A percentile compares a stretch with the other conserved stretches of the same genome.
phyloP scores from a whole-genome alignment of 2,888 invertebrate genomes.

The Plebejus argus region DNA sequence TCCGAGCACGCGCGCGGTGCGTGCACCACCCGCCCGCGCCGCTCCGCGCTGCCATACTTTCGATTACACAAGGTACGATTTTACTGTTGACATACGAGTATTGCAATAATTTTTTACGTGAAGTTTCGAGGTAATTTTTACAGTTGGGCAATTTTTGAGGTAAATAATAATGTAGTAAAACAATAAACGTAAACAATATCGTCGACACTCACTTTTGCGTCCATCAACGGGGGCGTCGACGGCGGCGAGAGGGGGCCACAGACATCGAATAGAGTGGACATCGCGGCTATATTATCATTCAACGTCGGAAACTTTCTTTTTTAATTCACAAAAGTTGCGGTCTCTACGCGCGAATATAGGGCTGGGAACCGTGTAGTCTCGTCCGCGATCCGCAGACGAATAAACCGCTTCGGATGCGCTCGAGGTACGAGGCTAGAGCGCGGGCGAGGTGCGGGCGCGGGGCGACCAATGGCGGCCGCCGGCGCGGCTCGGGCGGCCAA shows the following conservation, averaged over 20 bases:
- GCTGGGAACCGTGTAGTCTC: constrained; percentile 70
- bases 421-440: constrained; percentile 71
- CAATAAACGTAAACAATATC: constrained; percentile 37
- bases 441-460: constrained; percentile 75
- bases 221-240: constrained; percentile 85
- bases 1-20: constrained; percentile 67
- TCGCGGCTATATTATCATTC: constrained; percentile 64
- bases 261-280: constrained; percentile 73
- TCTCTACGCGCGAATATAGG: constrained; percentile 53
- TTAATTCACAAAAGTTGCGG: constrained; percentile 74
- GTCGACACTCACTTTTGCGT: constrained; percentile 74
- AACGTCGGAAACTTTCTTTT: constrained; percentile 68
- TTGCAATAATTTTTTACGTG: constrained; percentile 40
- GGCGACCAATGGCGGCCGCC: constrained; percentile 83
- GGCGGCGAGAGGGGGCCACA: constrained; percentile 85
- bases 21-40: constrained; percentile 63
- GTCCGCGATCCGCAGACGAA: constrained; percentile 73
- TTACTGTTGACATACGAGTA: constrained; percentile 40
- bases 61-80: constrained; percentile 62
- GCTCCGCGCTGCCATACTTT: constrained; percentile 59
- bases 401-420: constrained; percentile 70
- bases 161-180: neutral
- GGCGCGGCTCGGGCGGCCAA: constrained; percentile 87
- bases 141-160: constrained; percentile 20
- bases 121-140: neutral